A percentile compares a stretch with the other conserved stretches of the same genome.
These are phyloP conservation scores for Oxyruncus cristatus DNA, from an alignment of 2,113 vertebrate species.

Conservation along the genomic window DNA sequence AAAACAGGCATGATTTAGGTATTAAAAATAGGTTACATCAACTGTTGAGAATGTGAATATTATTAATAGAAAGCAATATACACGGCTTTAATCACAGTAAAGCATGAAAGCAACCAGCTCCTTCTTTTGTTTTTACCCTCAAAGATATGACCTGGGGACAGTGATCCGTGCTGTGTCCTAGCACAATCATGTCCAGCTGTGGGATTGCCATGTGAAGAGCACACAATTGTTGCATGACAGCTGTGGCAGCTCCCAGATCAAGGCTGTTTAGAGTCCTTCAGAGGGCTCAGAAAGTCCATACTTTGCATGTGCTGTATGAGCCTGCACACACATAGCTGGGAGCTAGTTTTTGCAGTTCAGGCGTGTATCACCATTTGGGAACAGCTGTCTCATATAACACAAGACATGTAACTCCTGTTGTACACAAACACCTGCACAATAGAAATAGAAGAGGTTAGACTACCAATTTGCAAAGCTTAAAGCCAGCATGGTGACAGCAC, in stretches of 20 bases:
- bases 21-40: not conserved
- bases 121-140: not conserved
- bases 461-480: not conserved
- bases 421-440: not conserved
- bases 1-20: not conserved
- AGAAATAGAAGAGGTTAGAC: not conserved
- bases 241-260: not conserved
- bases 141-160: not conserved
- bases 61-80: not conserved
- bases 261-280: not conserved
- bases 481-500: not conserved
- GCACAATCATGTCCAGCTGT: not conserved
- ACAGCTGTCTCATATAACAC: not conserved
- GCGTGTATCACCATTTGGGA: not conserved
- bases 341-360: not conserved
- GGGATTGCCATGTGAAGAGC: rapidly evolving
- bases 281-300: not conserved
- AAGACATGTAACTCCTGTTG: not conserved
- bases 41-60: not conserved
- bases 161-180: not conserved
- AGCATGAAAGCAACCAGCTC: not conserved
- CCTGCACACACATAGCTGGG: not conserved
- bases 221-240: not conserved
- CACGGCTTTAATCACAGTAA: not conserved
- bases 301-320: not conserved